Percentiles rank a stretch among this genome's conserved stretches.
Conservation (phyloP, 2,797 vertebrate species). For the Squalus acanthias region DNA sequence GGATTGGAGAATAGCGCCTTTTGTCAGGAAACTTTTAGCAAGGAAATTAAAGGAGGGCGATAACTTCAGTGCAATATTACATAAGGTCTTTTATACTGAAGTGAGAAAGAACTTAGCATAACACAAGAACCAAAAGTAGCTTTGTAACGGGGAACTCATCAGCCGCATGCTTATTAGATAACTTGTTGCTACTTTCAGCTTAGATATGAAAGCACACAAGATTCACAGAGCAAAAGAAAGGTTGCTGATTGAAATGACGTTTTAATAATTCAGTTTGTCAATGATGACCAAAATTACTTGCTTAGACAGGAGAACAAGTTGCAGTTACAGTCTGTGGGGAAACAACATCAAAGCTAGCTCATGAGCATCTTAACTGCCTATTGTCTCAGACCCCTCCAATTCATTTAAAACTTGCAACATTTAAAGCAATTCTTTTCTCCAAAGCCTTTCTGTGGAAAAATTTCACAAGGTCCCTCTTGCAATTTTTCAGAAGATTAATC, state of each 20-base stretch:
- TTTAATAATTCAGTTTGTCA: not conserved
- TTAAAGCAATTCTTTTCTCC: not conserved
- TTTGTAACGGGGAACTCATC: not conserved
- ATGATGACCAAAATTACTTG: not conserved
- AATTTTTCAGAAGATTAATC: not conserved
- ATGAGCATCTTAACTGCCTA: too few relatives aligned
- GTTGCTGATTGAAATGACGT: not conserved
- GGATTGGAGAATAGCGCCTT: not conserved
- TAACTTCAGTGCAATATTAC: not conserved
- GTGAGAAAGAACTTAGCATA: not conserved
- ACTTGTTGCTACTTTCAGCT: not conserved
- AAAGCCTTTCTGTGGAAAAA: not conserved
- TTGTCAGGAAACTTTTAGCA: not conserved
- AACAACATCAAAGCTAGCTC: not conserved
- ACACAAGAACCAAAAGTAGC: not conserved
- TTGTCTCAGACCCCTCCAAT: not conserved
- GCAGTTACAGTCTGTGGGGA: too few relatives aligned
- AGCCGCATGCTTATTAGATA: not conserved
- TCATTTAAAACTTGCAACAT: not conserved
- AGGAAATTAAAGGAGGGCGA: not conserved
- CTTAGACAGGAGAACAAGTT: not conserved
- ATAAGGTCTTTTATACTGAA: not conserved
- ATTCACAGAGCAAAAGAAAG: not conserved
- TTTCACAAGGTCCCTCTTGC: not conserved
- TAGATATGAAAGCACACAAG: not conserved